Evolutionary conservation across 2,113 vertebrate genomes (phyloP).

Genomic region (Phrynosoma platyrhinos): DNA sequence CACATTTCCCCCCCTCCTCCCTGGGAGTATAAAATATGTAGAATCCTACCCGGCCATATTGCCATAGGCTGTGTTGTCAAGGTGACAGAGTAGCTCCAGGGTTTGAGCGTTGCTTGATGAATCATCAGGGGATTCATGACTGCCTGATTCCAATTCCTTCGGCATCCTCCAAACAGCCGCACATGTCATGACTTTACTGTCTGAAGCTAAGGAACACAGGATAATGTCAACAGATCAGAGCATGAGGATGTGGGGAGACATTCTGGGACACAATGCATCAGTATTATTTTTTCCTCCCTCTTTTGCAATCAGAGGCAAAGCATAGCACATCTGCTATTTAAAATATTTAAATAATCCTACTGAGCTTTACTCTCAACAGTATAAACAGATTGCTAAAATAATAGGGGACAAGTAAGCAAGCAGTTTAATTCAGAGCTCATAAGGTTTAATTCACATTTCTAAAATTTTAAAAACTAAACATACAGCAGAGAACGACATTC

Average conservation of each 20-base stretch:
- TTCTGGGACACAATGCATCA: constrained; percentile 45
- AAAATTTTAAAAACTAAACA: constrained; percentile 41
- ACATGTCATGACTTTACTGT: constrained; percentile 92
- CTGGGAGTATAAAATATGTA: constrained; percentile 71
- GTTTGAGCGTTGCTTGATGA: constrained; percentile 93
- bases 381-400: constrained; percentile 1
- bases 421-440: constrained; percentile 42
- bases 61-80: constrained; percentile 89
- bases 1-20: constrained; percentile 26
- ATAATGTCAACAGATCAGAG: constrained; percentile 72
- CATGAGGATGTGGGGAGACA: constrained; percentile 35
- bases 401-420: constrained; percentile 36
- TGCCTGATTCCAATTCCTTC: constrained; percentile 92
- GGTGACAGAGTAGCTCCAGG: constrained; percentile 98
- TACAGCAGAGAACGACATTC: constrained; percentile 38
- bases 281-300: constrained; percentile 6
- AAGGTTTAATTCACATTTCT: constrained; percentile 9
- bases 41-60: constrained; percentile 92
- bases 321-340: constrained; percentile 58
- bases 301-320: constrained; percentile 52
- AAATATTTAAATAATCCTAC: constrained; percentile 61
- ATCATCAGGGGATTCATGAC: constrained; percentile 96
- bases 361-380: constrained; percentile 51
- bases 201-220: constrained; percentile 85
- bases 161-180: constrained; percentile 98